Evolutionary conservation across 2,113 vertebrate species (phyloP).

Genomic region (Actenoides hombroni): DNA sequence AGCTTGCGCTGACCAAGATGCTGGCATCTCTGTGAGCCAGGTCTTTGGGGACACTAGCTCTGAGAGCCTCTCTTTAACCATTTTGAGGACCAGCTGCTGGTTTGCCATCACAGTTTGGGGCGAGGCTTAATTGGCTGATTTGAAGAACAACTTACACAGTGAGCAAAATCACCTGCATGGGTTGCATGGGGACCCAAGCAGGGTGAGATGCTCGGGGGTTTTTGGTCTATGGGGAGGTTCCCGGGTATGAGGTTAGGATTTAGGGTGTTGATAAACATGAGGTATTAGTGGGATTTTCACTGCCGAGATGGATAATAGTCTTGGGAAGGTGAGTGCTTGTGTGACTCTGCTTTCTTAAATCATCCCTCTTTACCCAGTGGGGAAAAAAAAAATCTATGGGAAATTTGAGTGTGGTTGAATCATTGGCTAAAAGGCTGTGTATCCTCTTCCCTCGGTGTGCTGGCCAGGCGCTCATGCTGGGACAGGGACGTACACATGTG

Average conservation of each 20-base stretch:
- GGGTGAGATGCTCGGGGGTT: not conserved
- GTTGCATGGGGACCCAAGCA: not conserved
- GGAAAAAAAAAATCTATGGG: not conserved
- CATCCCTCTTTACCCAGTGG: not conserved
- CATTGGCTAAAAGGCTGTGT: not conserved
- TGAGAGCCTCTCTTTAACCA: not conserved
- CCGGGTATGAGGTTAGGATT: not conserved
- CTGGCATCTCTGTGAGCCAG: not conserved
- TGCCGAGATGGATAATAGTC: not conserved
- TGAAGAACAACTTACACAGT: not conserved
- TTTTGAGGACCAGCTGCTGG: not conserved
- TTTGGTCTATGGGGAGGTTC: not conserved
- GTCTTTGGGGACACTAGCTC: not conserved
- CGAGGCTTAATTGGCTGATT: not conserved
- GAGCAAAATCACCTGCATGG: not conserved
- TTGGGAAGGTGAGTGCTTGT: not conserved
- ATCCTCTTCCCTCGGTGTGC: not conserved
- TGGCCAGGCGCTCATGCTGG: not conserved
- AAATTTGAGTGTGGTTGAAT: not conserved
- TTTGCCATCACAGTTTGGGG: not conserved
- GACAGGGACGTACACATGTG: not conserved
- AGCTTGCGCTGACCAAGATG: not conserved
- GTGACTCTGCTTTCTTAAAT: not conserved
- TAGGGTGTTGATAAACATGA: not conserved
- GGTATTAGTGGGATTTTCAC: not conserved